These are phyloP conservation scores for Phlogophora meticulosa DNA, from an alignment of 2,888 invertebrate genomes.

Conservation along the genomic window DNA sequence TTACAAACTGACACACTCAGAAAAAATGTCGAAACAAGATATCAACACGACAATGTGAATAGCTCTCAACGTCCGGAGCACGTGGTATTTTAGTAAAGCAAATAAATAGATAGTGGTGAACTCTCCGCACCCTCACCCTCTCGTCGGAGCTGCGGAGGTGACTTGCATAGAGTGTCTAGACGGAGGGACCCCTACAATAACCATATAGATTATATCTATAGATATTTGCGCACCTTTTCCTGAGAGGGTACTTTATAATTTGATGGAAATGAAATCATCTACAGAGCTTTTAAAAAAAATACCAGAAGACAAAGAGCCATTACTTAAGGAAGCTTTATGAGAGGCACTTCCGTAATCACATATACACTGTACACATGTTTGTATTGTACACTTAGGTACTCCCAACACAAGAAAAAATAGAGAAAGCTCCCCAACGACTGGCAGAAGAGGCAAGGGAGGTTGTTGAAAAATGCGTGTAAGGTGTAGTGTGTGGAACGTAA, in stretches of 20 bases:
- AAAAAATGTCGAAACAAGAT: constrained; percentile 46
- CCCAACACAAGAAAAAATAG: constrained; percentile 67
- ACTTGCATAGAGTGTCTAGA: constrained; percentile 89
- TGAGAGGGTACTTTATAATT: constrained; percentile 56
- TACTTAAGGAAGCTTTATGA: constrained; percentile 28
- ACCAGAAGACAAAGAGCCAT: constrained; percentile 23
- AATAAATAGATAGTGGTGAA: constrained; percentile 88
- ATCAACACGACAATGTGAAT: constrained; percentile 66
- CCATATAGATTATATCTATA: constrained; percentile 71
- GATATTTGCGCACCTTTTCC: constrained; percentile 68
- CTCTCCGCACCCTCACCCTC: constrained; percentile 87
- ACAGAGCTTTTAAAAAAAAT: constrained; percentile 17
- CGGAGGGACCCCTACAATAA: constrained; percentile 84
- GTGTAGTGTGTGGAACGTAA: constrained; percentile 63
- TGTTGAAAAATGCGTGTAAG: constrained; percentile 74
- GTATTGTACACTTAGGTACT: constrained; percentile 32
- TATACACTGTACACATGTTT: constrained; percentile 31
- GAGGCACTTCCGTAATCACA: constrained; percentile 41
- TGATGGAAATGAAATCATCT: constrained; percentile 33
- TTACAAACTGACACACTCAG: constrained; percentile 21
- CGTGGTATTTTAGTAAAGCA: constrained; percentile 86
- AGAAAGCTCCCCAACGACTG: constrained; percentile 67
- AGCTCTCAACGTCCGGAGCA: constrained; percentile 82
- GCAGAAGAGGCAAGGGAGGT: constrained; percentile 69
- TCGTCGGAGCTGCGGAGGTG: constrained; percentile 80